Base-by-base conservation (phyloP, 2,113 vertebrate species). In the Falco punctatus region DNA sequence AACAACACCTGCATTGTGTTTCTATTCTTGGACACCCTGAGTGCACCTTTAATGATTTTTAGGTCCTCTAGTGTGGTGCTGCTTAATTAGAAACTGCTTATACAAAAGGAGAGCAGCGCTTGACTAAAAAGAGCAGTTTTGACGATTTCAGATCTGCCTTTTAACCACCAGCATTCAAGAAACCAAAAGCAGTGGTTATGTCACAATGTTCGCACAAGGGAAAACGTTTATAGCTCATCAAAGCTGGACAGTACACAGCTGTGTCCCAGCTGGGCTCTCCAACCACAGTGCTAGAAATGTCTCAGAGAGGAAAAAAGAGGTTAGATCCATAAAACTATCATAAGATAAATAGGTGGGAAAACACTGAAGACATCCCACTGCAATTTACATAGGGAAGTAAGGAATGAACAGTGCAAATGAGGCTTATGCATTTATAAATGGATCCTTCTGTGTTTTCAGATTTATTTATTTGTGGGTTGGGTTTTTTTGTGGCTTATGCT, bases 21-120 rank as follows among this genome's bases (percentile, higher is more conserved):
- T 81, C 81, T 92, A 59, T 91, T 94, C 84, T 80, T 71, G 81
- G 74, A 80, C 40, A 84, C 28, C 51, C 38, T 4, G 3, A 92
- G 62, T 26, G 24, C 49, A 93, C 73, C 65, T 94, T 83, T 93
- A 94, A 94, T 82, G n/a, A 30, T 69, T 74, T 65, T 81, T 55
- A 70, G 4, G 62, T 90, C 69, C 62, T 89, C 57, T 73, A 48
- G 44, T 57, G 69, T 49, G 57, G 48, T 84, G 46, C 75, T 87
- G 57, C 62, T 94, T 96, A 96, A 95, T 96, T 96, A 94, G 40
- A 97, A 97, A 86, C 61, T 54, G 71, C 58, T 49, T 72, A 82
- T 71, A 49, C 21, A 46, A 44, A 90, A 59, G 61, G 48, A 75
- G 59, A 73, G 15, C 12, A 64, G 51, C 2, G 4, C 32, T 62